phyloP scores from a whole-genome alignment of 2,888 invertebrate genomes.

The Galerucella nymphaeae region DNA sequence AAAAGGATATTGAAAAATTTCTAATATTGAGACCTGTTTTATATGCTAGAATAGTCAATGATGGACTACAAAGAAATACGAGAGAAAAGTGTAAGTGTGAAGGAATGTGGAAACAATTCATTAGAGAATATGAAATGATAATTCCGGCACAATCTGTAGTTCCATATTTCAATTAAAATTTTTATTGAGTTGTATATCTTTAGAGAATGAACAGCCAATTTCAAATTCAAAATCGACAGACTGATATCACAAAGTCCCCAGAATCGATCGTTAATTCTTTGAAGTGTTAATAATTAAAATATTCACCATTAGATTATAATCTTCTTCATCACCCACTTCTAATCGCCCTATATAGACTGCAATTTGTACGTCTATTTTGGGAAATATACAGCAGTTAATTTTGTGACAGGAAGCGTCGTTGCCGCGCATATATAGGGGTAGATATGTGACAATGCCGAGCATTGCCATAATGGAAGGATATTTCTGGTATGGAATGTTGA shows the following conservation, averaged over 20 bases:
- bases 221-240: not conserved
- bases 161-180: too few species aligned
- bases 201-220: not conserved
- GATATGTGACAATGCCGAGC: constrained; percentile 39
- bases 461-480: constrained; percentile 57
- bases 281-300: constrained; percentile 19
- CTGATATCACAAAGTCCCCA: not conserved
- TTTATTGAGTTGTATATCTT: too few species aligned
- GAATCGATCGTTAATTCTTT: not conserved
- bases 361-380: constrained; percentile 30
- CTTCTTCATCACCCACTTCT: constrained; percentile 18
- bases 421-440: constrained; percentile 10
- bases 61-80: too few species aligned
- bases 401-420: constrained; percentile 27
- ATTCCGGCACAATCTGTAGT: too few species aligned
- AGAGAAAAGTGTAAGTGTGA: too few species aligned
- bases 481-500: constrained; percentile 62
- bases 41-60: too few species aligned
- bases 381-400: constrained; percentile 34
- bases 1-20: too few species aligned
- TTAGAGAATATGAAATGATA: too few species aligned
- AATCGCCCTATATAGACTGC: constrained; percentile 28
- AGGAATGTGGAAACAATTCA: too few species aligned
- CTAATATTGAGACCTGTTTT: too few species aligned
- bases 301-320: constrained; percentile 20